A percentile compares a stretch with the other conserved stretches of the same genome.
Conservation (phyloP, 2,113 vertebrate genomes). For the Leptodactylus fuscus region DNA sequence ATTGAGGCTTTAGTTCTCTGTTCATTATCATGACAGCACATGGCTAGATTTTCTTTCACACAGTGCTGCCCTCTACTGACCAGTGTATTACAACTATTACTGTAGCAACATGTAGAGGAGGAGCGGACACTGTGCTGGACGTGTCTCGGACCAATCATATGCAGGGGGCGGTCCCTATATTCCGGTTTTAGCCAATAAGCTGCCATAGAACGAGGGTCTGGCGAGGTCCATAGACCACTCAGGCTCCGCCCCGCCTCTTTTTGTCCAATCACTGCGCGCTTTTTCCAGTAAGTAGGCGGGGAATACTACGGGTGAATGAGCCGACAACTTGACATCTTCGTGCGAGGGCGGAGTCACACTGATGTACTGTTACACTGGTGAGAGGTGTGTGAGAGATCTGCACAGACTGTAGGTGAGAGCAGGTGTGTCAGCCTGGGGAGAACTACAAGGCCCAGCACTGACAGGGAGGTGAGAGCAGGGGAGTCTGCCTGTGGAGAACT, state of each 20-base stretch:
- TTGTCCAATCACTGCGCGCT: background rate
- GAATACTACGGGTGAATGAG: background rate
- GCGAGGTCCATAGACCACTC: background rate
- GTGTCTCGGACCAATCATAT: background rate
- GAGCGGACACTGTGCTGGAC: no score
- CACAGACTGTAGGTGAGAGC: background rate
- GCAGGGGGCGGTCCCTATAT: background rate
- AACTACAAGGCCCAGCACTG: no score
- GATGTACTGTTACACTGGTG: background rate
- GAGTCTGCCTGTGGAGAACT: no score
- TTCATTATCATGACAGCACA: background rate
- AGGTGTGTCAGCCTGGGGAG: background rate
- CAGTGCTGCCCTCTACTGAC: background rate
- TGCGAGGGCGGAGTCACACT: background rate
- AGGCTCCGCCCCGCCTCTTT: background rate
- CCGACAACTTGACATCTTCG: background rate
- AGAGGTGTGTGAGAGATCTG: background rate
- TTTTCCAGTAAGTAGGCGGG: background rate
- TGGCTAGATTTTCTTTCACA: no score
- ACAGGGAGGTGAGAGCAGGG: no score
- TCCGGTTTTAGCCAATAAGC: background rate
- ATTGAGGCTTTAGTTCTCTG: no score
- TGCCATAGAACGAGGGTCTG: constrained; percentile 5
- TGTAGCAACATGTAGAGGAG: no score
- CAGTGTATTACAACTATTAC: background rate